Evolutionary conservation across 2,888 invertebrate genomes (phyloP), one percentile per base, ranked within the genome.

Genomic region (Choreutis nemorana): DNA sequence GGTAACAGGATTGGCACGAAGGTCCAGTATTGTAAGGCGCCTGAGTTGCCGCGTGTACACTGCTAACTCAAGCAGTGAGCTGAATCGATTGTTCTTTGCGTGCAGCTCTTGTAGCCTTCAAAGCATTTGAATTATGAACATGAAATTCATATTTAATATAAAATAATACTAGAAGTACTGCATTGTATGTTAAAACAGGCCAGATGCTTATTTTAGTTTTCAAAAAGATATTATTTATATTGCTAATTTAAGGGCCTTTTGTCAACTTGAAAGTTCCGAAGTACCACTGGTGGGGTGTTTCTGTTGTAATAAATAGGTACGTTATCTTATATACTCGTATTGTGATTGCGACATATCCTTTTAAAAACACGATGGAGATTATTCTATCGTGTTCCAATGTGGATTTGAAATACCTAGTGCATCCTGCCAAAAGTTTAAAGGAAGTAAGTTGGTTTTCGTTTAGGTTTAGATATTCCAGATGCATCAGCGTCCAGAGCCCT

Each of bases 361-460:
- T 8, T 6, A 18, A 8, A 8, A 18, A 2, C 8, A 8, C 18
- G 8, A 18, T 18, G 8, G 8, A 18, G 18, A 18, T 1, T 18
- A 8, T 18, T 18, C 2, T 8, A 18, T 2, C n/a, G n/a, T n/a
- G n/a, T n/a, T n/a, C n/a, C n/a, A n/a, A n/a, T n/a, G n/a, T n/a
- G n/a, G n/a, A n/a, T 10, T 12, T 21, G 3, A 3, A 8, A 35
- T 44, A 70, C 77, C 73, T 60, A n/a, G 50, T 57, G 40, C 75
- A 75, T 6, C 55, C 67, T 24, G 75, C 59, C 36, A 84, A 79
- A 40, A 84, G 65, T 54, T 68, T 70, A 52, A 85, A 55, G 1
- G 79, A 72, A 2, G 60, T 67, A 18, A 86, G 46, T 39, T 67
- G 71, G 43, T 85, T 85, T 37, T 79, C 68, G 31, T 77, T 77